These are phyloP conservation scores for Netelia melanura DNA, from an alignment of 2,888 invertebrate species.

Conservation along the genomic window DNA sequence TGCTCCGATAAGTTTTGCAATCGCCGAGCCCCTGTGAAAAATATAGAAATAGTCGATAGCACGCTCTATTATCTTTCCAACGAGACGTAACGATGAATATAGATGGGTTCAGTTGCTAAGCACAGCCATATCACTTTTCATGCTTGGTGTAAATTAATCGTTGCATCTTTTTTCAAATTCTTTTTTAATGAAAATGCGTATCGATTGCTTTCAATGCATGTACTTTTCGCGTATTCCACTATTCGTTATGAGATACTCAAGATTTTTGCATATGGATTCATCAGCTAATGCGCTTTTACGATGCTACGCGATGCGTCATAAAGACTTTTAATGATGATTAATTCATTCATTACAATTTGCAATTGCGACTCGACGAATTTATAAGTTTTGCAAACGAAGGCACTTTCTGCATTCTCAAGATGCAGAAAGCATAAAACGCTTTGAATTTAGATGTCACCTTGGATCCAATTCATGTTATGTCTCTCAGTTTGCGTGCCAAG, in stretches of 20 bases:
- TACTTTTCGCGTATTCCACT: neutral
- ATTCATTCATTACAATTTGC: neutral
- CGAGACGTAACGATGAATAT: no score
- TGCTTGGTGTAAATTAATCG: no score
- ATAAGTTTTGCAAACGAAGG: neutral
- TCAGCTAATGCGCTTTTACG: neutral
- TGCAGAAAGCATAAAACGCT: neutral
- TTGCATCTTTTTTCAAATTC: neutral
- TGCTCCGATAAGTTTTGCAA: constrained; percentile 98
- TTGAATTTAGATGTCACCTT: constrained; percentile 59
- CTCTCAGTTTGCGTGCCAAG: constrained; percentile 55
- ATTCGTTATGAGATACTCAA: neutral
- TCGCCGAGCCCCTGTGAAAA: constrained; percentile 95
- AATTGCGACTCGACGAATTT: neutral
- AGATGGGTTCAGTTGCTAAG: no score
- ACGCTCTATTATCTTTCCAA: no score
- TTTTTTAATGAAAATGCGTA: neutral
- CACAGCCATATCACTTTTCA: no score
- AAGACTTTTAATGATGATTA: neutral
- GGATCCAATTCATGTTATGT: constrained; percentile 24
- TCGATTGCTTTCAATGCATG: neutral
- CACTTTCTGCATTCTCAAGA: neutral
- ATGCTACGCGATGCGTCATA: neutral
- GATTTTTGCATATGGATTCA: neutral
- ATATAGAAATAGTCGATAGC: no score